A percentile compares a stretch with the other conserved stretches of the same genome.
These are phyloP conservation scores for Micromussa lordhowensis DNA, from an alignment of 92 coral and sea anemone species.

Conservation along the genomic window DNA sequence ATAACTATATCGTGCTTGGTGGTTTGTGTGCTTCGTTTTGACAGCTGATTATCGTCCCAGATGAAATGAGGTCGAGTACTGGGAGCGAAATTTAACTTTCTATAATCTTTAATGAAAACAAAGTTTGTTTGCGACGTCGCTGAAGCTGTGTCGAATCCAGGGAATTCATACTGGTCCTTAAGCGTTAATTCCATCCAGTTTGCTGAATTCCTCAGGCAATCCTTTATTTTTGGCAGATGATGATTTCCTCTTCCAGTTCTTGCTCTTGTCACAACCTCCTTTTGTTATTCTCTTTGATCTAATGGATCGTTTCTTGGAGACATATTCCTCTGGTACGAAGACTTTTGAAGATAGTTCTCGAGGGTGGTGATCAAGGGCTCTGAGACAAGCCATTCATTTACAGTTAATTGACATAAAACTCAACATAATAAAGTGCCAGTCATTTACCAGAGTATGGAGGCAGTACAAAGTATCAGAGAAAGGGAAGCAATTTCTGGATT, in stretches of 20 bases:
- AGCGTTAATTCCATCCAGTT: conserved; percentile 31
- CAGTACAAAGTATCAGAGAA: conserved; percentile 44
- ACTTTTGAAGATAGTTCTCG: conserved; percentile 3
- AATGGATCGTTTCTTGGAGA: conserved; percentile 35
- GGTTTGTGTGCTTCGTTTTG: conserved; percentile 61
- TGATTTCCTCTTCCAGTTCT: conserved; percentile 65
- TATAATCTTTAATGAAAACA: conserved; percentile 3
- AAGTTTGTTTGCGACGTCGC: conserved; percentile 2
- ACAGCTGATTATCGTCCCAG: conserved; percentile 60
- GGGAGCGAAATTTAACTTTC: conserved; percentile 18
- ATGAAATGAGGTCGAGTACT: conserved; percentile 55
- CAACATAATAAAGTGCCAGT: conserved; percentile 27
- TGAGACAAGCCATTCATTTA: conserved; percentile 48
- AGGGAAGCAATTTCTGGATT: conserved; percentile 43
- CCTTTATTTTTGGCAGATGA: conserved; percentile 59
- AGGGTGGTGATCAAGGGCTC: conserved; percentile 61
- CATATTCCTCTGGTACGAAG: conserved; percentile 51
- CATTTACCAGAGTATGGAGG: conserved; percentile 58
- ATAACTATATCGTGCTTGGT: conserved; percentile 9
- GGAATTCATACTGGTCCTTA: conserved; percentile 64
- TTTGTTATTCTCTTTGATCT: not conserved
- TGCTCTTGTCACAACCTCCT: not conserved
- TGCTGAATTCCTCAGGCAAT: conserved; percentile 2
- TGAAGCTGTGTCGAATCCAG: conserved; percentile 58
- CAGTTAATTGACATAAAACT: conserved; percentile 41